A percentile compares a stretch with the other conserved stretches of the same genome.
phyloP scores from a whole-genome alignment of 2,113 vertebrate genomes.

The Pyxicephalus adspersus region DNA sequence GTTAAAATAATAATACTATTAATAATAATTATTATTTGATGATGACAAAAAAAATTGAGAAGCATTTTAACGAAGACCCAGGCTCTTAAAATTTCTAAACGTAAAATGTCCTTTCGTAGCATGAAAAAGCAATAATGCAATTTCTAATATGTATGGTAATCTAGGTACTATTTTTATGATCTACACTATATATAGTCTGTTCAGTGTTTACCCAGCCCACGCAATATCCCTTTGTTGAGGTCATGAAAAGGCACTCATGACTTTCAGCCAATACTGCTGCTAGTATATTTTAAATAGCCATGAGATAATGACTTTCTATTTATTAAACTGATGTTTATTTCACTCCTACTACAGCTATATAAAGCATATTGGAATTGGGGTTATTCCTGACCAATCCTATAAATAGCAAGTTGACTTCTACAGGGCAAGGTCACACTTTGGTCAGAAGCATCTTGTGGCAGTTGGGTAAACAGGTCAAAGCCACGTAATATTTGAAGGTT shows the following conservation, averaged over 20 bases:
- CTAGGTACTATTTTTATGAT: neutral
- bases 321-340: slow-evolving; percentile 50
- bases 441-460: slow-evolving; percentile 26
- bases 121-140: too few species aligned
- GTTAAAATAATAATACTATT: too few species aligned
- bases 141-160: neutral
- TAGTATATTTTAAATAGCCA: slow-evolving; percentile 43
- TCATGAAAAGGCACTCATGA: slow-evolving; percentile 38
- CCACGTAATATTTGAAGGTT: slow-evolving; percentile 36
- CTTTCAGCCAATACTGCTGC: slow-evolving; percentile 9
- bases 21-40: too few species aligned
- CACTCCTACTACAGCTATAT: slow-evolving; percentile 45
- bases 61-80: too few species aligned
- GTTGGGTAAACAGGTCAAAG: slow-evolving; percentile 43
- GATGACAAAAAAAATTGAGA: too few species aligned
- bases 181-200: slow-evolving; percentile 23
- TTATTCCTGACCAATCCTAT: slow-evolving; percentile 26
- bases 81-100: too few species aligned
- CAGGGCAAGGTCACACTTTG: slow-evolving; percentile 42
- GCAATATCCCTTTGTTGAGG: slow-evolving; percentile 5
- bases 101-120: too few species aligned
- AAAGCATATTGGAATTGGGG: slow-evolving; percentile 36
- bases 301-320: slow-evolving; percentile 39
- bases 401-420: slow-evolving; percentile 44
- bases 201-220: neutral